A percentile compares a stretch with the other conserved stretches of the same genome.
These are phyloP conservation scores for Pocillopora damicornis DNA, from an alignment of 64 coral and sea anemone genomes.

Conservation along the genomic window DNA sequence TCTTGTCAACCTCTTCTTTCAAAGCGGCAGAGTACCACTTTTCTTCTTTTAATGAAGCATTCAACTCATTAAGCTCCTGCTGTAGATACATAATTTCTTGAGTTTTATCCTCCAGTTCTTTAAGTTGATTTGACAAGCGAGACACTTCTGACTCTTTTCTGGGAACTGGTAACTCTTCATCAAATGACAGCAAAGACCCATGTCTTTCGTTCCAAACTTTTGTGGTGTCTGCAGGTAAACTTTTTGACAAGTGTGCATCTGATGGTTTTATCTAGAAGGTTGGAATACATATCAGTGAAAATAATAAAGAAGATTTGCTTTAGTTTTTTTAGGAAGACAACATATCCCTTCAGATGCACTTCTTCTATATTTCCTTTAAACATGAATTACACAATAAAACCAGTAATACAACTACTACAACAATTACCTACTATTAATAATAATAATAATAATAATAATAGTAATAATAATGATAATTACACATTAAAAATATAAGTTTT, in stretches of 20 bases:
- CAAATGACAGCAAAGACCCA: slow-evolving; percentile 84
- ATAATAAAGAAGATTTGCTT: too few relatives aligned
- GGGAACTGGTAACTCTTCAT: slow-evolving; percentile 51
- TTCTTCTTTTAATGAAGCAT: slow-evolving; percentile 94
- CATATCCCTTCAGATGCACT: too few relatives aligned
- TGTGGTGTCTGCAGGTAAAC: slow-evolving; percentile 30
- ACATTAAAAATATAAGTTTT: too few relatives aligned
- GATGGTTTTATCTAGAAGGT: background rate
- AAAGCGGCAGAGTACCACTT: slow-evolving; percentile 92
- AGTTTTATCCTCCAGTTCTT: slow-evolving; percentile 97
- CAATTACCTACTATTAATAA: too few relatives aligned
- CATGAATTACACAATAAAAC: too few relatives aligned
- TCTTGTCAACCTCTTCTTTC: slow-evolving; percentile 98
- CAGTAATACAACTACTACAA: too few relatives aligned
- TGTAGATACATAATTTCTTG: slow-evolving; percentile 86
- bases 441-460: too few relatives aligned
- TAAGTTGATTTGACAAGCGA: slow-evolving; percentile 60
- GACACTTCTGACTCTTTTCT: slow-evolving; percentile 79
- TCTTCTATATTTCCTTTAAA: too few relatives aligned
- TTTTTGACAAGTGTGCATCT: slow-evolving; percentile 18
- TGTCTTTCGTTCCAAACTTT: slow-evolving; percentile 58
- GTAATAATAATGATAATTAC: too few relatives aligned
- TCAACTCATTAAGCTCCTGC: slow-evolving; percentile 93
- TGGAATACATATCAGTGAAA: background rate
- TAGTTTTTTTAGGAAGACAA: too few relatives aligned